A percentile compares a stretch with the other conserved stretches of the same genome.
Conservation (phyloP, 1,140 invertebrate genomes). For the Drosophila repletoides region DNA sequence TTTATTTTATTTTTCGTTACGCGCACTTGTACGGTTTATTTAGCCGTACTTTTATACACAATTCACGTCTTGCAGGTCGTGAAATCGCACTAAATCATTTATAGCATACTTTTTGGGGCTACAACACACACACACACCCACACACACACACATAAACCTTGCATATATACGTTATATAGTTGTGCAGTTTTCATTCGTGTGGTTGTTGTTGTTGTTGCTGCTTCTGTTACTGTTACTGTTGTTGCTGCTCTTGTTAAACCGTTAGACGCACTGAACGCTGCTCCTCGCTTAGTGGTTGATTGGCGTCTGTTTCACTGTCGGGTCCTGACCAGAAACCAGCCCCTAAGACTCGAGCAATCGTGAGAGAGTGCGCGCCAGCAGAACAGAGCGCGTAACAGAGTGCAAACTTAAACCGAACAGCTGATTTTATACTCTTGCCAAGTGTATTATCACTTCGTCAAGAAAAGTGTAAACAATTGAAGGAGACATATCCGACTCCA, state of each 20-base stretch:
- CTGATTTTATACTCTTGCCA: too few relatives aligned
- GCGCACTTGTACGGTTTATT: constrained; percentile 52
- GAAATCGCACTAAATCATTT: constrained; percentile 55
- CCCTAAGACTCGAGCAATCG: constrained; percentile 8
- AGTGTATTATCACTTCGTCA: too few relatives aligned
- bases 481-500: too few relatives aligned
- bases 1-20: constrained; percentile 40
- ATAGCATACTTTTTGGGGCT: constrained; percentile 46
- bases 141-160: constrained; percentile 11
- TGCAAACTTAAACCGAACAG: neutral
- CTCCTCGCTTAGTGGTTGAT: constrained; percentile 55
- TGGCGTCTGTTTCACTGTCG: constrained; percentile 58
- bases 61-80: constrained; percentile 36
- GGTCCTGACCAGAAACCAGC: constrained; percentile 17
- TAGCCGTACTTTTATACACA: constrained; percentile 14
- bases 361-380: constrained; percentile 35
- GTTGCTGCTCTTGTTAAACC: constrained; percentile 20
- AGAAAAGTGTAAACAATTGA: too few relatives aligned
- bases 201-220: constrained; percentile 20
- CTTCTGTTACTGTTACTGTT: too few relatives aligned
- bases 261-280: constrained; percentile 31
- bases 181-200: constrained; percentile 41
- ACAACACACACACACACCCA: constrained; percentile 17
- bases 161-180: constrained; percentile 14
- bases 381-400: constrained; percentile 2